A percentile compares a stretch with the other conserved stretches of the same genome.
Conservation (phyloP, 2,888 invertebrate genomes). For the Vesta saturnalis region DNA sequence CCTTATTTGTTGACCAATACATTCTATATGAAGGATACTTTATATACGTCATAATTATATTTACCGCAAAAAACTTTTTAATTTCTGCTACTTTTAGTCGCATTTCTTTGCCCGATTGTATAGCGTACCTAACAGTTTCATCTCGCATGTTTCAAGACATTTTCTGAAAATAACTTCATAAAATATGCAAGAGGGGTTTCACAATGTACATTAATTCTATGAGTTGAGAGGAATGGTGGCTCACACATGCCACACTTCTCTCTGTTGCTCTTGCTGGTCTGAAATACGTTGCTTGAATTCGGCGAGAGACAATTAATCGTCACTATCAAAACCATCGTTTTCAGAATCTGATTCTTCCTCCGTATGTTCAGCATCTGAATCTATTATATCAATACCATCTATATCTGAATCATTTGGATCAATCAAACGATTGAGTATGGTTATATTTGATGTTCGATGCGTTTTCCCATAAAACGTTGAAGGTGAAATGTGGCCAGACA, state of each 20-base stretch:
- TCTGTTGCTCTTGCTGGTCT: no score
- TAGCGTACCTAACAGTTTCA: neutral
- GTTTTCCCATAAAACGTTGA: neutral
- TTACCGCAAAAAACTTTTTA: neutral
- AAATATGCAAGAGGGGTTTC: neutral
- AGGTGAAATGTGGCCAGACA: no score
- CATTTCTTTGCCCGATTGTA: neutral
- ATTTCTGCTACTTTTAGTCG: neutral
- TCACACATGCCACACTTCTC: neutral
- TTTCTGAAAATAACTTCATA: neutral
- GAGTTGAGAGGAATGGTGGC: neutral
- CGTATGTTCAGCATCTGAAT: neutral
- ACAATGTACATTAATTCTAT: neutral
- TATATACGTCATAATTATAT: neutral
- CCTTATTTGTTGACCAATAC: neutral
- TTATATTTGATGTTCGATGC: constrained; percentile 3
- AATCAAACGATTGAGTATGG: constrained; percentile 3
- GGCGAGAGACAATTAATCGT: neutral
- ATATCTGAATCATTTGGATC: neutral
- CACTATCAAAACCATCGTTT: neutral
- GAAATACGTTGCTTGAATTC: neutral
- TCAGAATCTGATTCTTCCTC: neutral
- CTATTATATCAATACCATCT: neutral
- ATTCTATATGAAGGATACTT: neutral
- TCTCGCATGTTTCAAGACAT: neutral